Base-by-base conservation (phyloP, 2,888 invertebrate genomes). In the Ariolimax columbianus region DNA sequence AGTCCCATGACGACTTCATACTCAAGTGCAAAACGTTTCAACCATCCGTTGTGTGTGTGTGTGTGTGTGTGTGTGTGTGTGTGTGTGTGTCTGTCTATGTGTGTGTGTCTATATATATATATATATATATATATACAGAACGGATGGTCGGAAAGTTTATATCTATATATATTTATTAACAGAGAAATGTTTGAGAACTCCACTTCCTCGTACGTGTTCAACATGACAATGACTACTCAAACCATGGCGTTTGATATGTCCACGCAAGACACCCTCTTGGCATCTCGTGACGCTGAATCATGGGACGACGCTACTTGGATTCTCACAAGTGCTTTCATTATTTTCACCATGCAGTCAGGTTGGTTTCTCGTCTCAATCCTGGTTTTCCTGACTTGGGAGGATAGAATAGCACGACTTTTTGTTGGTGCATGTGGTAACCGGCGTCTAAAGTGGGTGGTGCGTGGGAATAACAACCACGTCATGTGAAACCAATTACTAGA, bases 331-430 rank as follows among this genome's bases (percentile, higher is more conserved):
- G 96, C 97, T 0, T 97, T 98, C 93, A 97, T 98, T 91, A 94
- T 97, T 89, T 97, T 98, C 93, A 97, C 97, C 0, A 98, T 98
- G 98, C 97, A 97, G 95, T 97, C 97, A 88, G 97, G 97, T 97
- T 94, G 91, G 87, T 59, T 2, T 14, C 19, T 79, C 33, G 47
- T 11, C 47, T 47, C 47, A 47, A n/a, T n/a, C n/a, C n/a, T n/a
- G n/a, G n/a, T n/a, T n/a, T n/a, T n/a, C n/a, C n/a, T n/a, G n/a
- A n/a, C n/a, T n/a, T n/a, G n/a, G n/a, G n/a, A n/a, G n/a, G n/a
- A n/a, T n/a, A n/a, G n/a, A n/a, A n/a, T n/a, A n/a, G n/a, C n/a
- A n/a, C n/a, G n/a, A n/a, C n/a, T n/a, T n/a, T n/a, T n/a, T n/a
- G n/a, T n/a, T n/a, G n/a, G n/a, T n/a, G n/a, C n/a, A n/a, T n/a